Evolutionary conservation across 2,797 vertebrate genomes (phyloP).

Genomic region (Spinus pinus): DNA sequence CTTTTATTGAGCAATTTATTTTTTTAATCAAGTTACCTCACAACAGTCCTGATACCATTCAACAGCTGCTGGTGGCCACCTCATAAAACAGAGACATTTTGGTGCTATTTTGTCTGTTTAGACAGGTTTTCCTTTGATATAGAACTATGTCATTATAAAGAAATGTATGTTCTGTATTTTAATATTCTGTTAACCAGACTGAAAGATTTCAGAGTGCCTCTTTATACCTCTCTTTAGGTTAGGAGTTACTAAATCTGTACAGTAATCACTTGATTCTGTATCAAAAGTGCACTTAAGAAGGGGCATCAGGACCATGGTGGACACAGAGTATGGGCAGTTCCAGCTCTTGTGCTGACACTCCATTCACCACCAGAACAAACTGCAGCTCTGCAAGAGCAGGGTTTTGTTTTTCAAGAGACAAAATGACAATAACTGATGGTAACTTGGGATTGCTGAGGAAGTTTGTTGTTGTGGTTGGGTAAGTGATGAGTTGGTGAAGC

Average conservation of each 20-base stretch:
- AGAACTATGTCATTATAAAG: neutral
- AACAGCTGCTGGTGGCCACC: neutral
- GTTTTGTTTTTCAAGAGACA: neutral
- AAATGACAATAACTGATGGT: neutral
- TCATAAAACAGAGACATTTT: neutral
- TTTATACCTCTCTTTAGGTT: neutral
- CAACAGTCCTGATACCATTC: neutral
- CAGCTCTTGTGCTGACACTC: neutral
- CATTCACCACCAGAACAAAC: accelerated
- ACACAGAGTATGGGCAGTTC: neutral
- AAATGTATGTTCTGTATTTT: neutral
- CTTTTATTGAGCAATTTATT: neutral
- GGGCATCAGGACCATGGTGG: accelerated
- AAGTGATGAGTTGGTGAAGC: neutral
- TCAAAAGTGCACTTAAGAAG: neutral
- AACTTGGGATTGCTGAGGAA: neutral
- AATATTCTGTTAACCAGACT: neutral
- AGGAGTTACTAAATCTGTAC: neutral
- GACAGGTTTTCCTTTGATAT: neutral
- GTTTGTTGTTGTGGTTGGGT: neutral
- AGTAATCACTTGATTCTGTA: neutral
- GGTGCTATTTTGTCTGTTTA: constrained; percentile 33
- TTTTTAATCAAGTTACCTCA: neutral
- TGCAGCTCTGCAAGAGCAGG: neutral
- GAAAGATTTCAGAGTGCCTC: neutral